Evolutionary conservation across 2,113 vertebrate genomes (phyloP), one percentile per base, ranked within the genome.

Genomic region (Benitochromis conjunctus): DNA sequence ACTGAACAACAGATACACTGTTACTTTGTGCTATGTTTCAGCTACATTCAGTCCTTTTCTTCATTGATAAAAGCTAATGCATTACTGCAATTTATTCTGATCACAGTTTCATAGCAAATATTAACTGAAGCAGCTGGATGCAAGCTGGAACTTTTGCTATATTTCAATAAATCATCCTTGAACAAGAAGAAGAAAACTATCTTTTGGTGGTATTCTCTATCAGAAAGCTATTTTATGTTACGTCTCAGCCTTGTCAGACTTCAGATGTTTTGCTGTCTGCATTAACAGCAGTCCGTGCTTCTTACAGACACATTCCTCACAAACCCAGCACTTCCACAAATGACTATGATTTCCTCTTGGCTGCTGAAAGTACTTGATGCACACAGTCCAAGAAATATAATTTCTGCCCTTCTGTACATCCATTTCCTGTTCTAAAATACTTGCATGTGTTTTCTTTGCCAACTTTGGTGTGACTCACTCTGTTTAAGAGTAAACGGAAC

Each of bases 361-460:
- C 87, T 82, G 88, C 80, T 87, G 82, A 89, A 84, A 90, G 58
- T 84, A 19, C 54, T 80, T 36, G 53, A 48, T 71, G 78, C 19
- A 2, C 83, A 31, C 57, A 56, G 62, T 81, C 87, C 80, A 91
- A 88, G 56, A 89, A 92, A 89, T 69, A 88, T 77, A 51, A 64
- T 74, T 88, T 76, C 60, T 86, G 76, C 78, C 80, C 81, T 55
- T 26, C 86, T 91, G 80, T 85, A 58, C 76, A 31, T 93, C 92
- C 77, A 81, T 85, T 93, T 94, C 92, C 92, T 94, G 86, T 76
- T 78, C 88, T 88, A 85, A 94, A 95, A 95, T 89, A 92, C 91
- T 89, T 66, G 60, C 86, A 89, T 81, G 43, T 93, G 94, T 92
- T 92, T 92, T 81, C 56, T 88, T 82, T 81, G 88, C 88, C 80